phyloP scores from a whole-genome alignment of 1,140 invertebrate genomes.

The Lepidurus packardi region DNA sequence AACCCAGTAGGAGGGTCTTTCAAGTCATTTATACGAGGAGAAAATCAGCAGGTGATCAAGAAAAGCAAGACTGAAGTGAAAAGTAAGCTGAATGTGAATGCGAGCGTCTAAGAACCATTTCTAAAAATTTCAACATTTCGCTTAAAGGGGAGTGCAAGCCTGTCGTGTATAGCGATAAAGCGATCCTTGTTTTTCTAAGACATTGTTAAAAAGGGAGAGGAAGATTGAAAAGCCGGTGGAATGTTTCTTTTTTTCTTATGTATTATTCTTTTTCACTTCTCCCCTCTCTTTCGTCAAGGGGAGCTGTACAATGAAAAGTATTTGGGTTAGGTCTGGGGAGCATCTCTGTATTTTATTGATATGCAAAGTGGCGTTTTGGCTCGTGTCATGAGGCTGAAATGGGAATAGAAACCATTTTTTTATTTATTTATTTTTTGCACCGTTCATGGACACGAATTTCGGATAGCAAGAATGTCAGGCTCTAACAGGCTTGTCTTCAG shows the following conservation, averaged over 20 bases:
- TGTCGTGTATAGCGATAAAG: neutral
- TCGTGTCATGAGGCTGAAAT: neutral
- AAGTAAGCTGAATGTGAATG: neutral
- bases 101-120: neutral
- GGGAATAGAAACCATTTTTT: neutral
- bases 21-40: neutral
- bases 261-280: constrained; percentile 5
- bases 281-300: neutral
- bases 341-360: constrained; percentile 2
- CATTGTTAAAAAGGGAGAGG: neutral
- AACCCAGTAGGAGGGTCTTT: neutral
- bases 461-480: no score
- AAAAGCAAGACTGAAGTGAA: neutral
- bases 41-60: constrained; percentile 14
- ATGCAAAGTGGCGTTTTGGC: constrained; percentile 7
- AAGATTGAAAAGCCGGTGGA: constrained; percentile 22
- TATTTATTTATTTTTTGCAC: neutral
- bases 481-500: no score
- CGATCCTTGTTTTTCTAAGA: constrained; percentile 21
- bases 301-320: neutral
- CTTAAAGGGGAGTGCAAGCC: neutral
- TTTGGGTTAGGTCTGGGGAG: neutral
- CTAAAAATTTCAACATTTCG: neutral
- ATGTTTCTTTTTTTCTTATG: neutral
- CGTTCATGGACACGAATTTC: neutral